Evolutionary conservation across 2,888 invertebrate species (phyloP), one percentile per base, ranked within the genome.

Genomic region (Chloromyia formosa): DNA sequence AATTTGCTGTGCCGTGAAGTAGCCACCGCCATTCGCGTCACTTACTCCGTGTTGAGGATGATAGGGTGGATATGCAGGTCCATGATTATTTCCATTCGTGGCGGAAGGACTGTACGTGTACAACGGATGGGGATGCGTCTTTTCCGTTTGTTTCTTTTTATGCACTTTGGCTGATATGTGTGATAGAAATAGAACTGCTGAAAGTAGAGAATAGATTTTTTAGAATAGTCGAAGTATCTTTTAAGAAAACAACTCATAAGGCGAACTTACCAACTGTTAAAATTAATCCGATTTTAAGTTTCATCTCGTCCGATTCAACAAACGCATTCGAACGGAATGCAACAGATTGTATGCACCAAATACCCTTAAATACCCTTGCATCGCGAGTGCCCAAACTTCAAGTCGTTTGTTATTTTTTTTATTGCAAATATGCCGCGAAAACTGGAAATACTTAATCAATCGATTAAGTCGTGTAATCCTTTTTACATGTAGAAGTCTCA

Each of bases 291-390:
- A 54, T 27, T 69, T 23, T 16, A 1, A 69, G 27, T 16, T n/a
- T 14, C 68, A 69, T 69, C n/a, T 53, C 23, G n/a, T 27, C 53
- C 27, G 53, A 54, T 42, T 23, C 23, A 16, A 14, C 42, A n/a
- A 14, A 54, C 22, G 27, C 68, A 54, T 53, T 69, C 35, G 54
- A 23, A 23, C 20, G 1, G n/a, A 69, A 53, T 69, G 68, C 53
- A 69, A 14, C 54, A 27, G 14, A 1, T 22, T 27, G 35, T 53
- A 49, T 22, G 14, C n/a, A 42, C 14, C 9, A 69, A 69, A n/a
- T 14, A 10, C 68, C 68, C 68, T 69, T 69, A 69, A 69, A 69
- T 69, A 69, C 68, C 27, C 54, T 53, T 69, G 27, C 68, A 54
- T 27, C 5, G 35, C 23, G n/a, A 23, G 53, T 69, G 53, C 7